Evolutionary conservation across 2,888 invertebrate genomes (phyloP).

Genomic region (Pammene fasciana): DNA sequence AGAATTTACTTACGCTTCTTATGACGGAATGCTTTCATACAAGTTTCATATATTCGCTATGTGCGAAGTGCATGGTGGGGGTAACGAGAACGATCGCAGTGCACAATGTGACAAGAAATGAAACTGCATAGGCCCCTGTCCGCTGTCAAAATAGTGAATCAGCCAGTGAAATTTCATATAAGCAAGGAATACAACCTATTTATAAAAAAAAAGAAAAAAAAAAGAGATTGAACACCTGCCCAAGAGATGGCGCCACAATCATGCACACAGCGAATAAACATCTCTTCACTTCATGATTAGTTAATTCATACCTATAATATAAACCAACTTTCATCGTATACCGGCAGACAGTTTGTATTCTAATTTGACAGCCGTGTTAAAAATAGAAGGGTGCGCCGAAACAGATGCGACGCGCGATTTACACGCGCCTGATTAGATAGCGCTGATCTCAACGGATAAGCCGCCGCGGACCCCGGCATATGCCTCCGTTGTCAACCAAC

Average conservation of each 20-base stretch:
- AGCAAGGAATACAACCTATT: too few species aligned
- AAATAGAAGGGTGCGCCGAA: constrained; percentile 38
- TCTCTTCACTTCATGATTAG: not conserved
- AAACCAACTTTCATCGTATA: not conserved
- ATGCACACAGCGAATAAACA: too few species aligned
- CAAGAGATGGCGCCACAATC: too few species aligned
- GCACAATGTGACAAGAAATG: too few species aligned
- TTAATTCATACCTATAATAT: not conserved
- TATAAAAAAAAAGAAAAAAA: too few species aligned
- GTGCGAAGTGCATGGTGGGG: too few species aligned
- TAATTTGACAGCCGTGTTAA: constrained; percentile 40
- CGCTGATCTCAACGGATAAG: constrained; percentile 40
- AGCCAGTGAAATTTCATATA: too few species aligned
- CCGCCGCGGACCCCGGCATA: constrained; percentile 2
- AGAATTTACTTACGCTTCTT: not conserved
- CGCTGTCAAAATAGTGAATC: too few species aligned
- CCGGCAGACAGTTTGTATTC: constrained; percentile 30
- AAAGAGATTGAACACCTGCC: too few species aligned
- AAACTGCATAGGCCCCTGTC: too few species aligned
- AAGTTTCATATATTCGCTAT: too few species aligned
- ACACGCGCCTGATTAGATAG: constrained; percentile 38
- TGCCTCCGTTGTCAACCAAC: constrained; percentile 13
- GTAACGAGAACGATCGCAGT: too few species aligned
- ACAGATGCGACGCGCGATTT: constrained; percentile 41
- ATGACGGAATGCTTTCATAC: not conserved